Evolutionary conservation across 1,140 invertebrate species (phyloP), one percentile per base, ranked within the genome.

Genomic region (Lerema accius): DNA sequence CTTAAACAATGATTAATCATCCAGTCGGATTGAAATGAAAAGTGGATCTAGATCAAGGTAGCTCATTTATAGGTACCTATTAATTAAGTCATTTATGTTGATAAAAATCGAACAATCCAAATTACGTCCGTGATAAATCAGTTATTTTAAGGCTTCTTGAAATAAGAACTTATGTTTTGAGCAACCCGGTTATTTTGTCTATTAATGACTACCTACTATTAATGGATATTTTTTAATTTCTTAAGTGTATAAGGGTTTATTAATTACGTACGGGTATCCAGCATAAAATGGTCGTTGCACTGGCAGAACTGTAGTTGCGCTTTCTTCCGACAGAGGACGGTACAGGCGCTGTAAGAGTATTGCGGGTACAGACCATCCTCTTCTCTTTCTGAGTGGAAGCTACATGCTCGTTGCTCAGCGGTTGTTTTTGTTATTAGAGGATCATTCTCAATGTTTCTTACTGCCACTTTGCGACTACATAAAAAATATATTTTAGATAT

Each of bases 291-390:
- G 51, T 94, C 94, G 23, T 92, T 93, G 77, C 94, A 95, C 46
- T 93, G 91, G 69, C 94, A 95, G 0, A 90, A 58, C 6, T 90
- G 71, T 14, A 93, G 69, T 71, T 95, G 94, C 0, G 92, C 91
- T 55, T 89, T 80, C 71, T 93, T 93, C 13, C 94, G 84, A 48
- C 94, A 95, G 26, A 93, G 91, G 0, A 94, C 93, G 0, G 92
- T 93, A 67, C 94, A 95, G 0, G 94, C 93, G 65, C 94, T 94
- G 71, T 94, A 94, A 32, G 94, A 94, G 68, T 95, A 95, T 56
- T 92, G 91, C 0, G 87, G 89, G 78, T 94, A 94, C 0, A 94
- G 91, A 10, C 93, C 89, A 17, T 92, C 82, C 42, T 92, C 83
- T 94, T 94, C 82, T 95, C 94, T 23, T 92, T 84, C n/a, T n/a